Conservation (phyloP, 2,797 vertebrate species). For the Balearica regulorum region DNA sequence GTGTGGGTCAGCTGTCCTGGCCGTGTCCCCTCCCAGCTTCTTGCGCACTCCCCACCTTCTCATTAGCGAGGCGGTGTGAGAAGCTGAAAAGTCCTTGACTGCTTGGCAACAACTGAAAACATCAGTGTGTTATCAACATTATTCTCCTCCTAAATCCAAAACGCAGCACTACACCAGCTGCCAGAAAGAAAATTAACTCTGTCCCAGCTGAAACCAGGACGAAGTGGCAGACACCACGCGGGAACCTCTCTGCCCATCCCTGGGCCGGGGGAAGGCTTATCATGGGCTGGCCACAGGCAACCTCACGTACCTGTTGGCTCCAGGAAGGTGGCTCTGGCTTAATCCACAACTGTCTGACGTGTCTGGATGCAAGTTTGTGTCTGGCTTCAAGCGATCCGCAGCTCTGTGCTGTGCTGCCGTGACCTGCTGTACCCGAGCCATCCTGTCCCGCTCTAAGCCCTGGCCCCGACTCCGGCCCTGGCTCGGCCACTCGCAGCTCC, state of each 20-base stretch:
- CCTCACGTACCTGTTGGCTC: accelerated
- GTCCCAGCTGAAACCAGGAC: too few species aligned
- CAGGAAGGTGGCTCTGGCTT: neutral
- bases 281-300: accelerated
- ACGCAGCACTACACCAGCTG: too few species aligned
- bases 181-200: too few species aligned
- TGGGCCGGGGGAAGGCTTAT: neutral
- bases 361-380: neutral
- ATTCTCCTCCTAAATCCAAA: too few species aligned
- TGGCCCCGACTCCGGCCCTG: neutral
- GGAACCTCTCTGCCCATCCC: neutral
- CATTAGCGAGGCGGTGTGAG: too few species aligned
- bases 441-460: neutral
- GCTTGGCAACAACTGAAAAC: too few species aligned
- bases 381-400: neutral
- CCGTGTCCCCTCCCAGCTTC: too few species aligned
- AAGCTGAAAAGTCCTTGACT: too few species aligned
- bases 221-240: neutral
- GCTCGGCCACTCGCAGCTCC: neutral
- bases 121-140: too few species aligned
- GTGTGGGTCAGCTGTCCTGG: too few species aligned
- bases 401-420: neutral
- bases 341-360: neutral
- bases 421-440: neutral
- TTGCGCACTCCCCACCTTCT: too few species aligned